These are phyloP conservation scores for Columba livia DNA, from an alignment of 2,113 vertebrate species.

Conservation along the genomic window DNA sequence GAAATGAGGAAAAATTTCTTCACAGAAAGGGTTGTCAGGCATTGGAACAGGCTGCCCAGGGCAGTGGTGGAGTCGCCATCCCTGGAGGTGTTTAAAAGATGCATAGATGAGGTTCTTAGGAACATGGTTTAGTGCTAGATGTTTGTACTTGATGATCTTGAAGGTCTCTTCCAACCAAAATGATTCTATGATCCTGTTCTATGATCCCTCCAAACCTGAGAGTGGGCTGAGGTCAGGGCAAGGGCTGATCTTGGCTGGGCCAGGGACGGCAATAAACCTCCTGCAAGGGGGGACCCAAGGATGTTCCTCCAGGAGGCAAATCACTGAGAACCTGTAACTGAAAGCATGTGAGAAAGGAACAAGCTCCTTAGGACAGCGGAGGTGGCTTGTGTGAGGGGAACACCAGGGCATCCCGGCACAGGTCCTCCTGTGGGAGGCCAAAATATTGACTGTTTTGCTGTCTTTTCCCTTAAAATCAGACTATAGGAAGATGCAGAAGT, in stretches of 20 bases:
- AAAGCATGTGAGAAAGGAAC: not conserved
- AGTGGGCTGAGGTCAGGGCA: rapidly evolving
- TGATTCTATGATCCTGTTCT: too few relatives aligned
- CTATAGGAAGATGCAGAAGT: not conserved
- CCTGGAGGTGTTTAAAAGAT: too few relatives aligned
- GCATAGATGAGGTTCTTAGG: too few relatives aligned
- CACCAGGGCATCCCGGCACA: not conserved
- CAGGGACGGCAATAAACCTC: not conserved
- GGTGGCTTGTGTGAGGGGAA: not conserved
- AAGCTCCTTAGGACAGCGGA: not conserved
- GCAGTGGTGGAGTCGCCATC: too few relatives aligned
- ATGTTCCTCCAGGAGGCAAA: not conserved
- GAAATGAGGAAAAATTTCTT: too few relatives aligned
- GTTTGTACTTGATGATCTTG: too few relatives aligned
- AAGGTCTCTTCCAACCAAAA: too few relatives aligned
- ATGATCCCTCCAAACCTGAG: not conserved
- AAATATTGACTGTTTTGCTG: not conserved
- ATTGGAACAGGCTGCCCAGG: too few relatives aligned
- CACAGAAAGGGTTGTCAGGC: too few relatives aligned
- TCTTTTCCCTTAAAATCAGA: not conserved
- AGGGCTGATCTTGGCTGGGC: not conserved
- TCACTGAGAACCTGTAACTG: not conserved
- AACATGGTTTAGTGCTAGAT: too few relatives aligned
- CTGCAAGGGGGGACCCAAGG: not conserved
- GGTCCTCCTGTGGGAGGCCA: not conserved